phyloP scores from a whole-genome alignment of 2,888 invertebrate genomes.

The Andrena hattorfiana region DNA sequence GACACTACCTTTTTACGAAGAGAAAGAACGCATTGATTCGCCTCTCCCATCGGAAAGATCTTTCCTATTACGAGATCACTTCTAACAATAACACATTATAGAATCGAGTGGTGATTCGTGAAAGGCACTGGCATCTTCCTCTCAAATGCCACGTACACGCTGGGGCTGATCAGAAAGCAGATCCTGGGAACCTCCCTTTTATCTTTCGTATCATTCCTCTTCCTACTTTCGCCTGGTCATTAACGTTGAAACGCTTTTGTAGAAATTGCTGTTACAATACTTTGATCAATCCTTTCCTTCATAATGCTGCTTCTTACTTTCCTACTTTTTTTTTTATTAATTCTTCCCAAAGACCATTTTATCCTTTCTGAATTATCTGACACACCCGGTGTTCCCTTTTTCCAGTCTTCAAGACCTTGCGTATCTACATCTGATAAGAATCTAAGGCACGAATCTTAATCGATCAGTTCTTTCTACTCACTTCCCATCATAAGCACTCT shows the following conservation, averaged over 20 bases:
- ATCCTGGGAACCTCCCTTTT: conserved; percentile 50
- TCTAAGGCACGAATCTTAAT: background rate
- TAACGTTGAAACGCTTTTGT: background rate
- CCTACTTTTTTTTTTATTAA: background rate
- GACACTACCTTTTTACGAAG: background rate
- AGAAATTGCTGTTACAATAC: background rate
- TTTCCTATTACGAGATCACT: conserved; percentile 25
- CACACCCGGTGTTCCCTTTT: too few relatives aligned
- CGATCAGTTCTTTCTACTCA: background rate
- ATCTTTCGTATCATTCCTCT: conserved; percentile 7
- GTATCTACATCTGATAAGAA: too few relatives aligned
- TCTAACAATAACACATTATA: conserved; percentile 59
- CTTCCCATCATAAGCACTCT: background rate
- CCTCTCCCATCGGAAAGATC: conserved; percentile 31
- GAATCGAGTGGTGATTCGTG: conserved; percentile 68
- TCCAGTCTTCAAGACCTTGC: too few relatives aligned
- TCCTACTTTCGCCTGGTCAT: conserved; percentile 1
- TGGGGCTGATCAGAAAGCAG: conserved; percentile 61
- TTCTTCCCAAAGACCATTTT: too few relatives aligned
- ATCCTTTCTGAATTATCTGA: too few relatives aligned
- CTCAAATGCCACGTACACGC: conserved; percentile 69
- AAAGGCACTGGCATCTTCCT: conserved; percentile 66
- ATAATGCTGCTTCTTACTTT: background rate
- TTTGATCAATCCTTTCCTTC: background rate
- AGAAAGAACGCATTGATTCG: conserved; percentile 37